These are phyloP conservation scores for Serinus canaria DNA, from an alignment of 2,113 vertebrate genomes.

Conservation along the genomic window DNA sequence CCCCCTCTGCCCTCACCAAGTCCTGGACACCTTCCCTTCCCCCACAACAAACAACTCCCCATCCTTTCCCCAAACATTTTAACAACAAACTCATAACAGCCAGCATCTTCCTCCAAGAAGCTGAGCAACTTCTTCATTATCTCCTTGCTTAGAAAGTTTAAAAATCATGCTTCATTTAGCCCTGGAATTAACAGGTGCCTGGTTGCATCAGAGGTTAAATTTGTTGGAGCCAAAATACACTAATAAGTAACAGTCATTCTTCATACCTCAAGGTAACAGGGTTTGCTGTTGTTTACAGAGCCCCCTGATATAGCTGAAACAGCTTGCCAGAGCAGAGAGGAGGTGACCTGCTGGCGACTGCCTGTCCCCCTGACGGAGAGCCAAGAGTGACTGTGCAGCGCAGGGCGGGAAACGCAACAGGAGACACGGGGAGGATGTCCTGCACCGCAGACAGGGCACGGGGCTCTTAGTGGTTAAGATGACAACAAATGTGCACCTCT, in stretches of 20 bases:
- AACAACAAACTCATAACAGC: no score
- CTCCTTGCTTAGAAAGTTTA: background rate
- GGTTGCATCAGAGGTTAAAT: background rate
- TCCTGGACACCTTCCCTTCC: no score
- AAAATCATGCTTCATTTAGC: background rate
- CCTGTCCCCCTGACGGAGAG: background rate
- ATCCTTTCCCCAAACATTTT: no score
- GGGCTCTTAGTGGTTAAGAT: conserved; percentile 38
- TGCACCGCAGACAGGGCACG: conserved; percentile 12
- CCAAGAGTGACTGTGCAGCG: background rate
- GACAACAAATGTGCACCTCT: conserved; percentile 53
- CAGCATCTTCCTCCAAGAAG: background rate
- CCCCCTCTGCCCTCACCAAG: no score
- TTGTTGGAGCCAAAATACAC: background rate
- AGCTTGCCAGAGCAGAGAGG: background rate
- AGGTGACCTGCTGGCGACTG: background rate
- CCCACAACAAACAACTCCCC: no score
- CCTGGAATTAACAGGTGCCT: background rate
- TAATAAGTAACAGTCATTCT: background rate
- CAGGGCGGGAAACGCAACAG: background rate
- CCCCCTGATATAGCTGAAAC: background rate
- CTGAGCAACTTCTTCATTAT: background rate
- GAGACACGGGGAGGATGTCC: conserved; percentile 21
- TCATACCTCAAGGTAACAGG: background rate
- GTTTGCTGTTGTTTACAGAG: background rate